Base-by-base conservation (phyloP, 2,888 invertebrate species). In the Troides helena region DNA sequence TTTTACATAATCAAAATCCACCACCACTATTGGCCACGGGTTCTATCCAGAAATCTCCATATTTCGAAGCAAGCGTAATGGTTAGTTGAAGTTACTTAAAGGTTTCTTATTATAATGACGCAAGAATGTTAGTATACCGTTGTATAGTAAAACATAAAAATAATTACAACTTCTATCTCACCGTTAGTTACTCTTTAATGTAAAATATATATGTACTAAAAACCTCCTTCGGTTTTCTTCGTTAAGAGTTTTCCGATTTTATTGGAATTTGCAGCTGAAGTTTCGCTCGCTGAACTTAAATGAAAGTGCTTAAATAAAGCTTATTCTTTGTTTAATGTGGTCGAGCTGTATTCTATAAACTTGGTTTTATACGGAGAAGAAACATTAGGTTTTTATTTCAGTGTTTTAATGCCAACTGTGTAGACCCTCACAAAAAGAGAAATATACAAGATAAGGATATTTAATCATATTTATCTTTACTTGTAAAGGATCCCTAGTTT, bases 251-350 rank as follows among this genome's bases (percentile, higher is more conserved):
- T 61, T 50, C 25, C 46, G 25, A 50, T 62, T 23, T 62, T 62
- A 46, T 62, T 62, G 62, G 46, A 62, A 50, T 62, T 62, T 50
- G 62, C 62, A 62, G 25, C 46, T n/a, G 50, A 62, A 62, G 50
- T 50, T 62, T 43, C 62, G 46, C 62, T 50, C 17, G 25, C 50
- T 23, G 17, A 62, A 23, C 25, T 62, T 62, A 50, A 62, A 50
- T 62, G 62, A 62, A 62, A 50, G 50, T 62, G 43, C 62, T 62
- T 46, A 62, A 62, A 21, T 25, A n/a, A 23, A 62, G 62, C 21
- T 46, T 50, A 50, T 25, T 62, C 62, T 50, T 39, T 23, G 25
- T 23, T 62, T 50, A 23, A 50, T 62, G 17, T 14, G 46, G 46
- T 50, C 14, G 1, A 62, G 1, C 43, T 21, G 43, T 21, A 7